Evolutionary conservation across 2,888 invertebrate genomes (phyloP), one percentile per base, ranked within the genome.

Genomic region (Cephus runcator): DNA sequence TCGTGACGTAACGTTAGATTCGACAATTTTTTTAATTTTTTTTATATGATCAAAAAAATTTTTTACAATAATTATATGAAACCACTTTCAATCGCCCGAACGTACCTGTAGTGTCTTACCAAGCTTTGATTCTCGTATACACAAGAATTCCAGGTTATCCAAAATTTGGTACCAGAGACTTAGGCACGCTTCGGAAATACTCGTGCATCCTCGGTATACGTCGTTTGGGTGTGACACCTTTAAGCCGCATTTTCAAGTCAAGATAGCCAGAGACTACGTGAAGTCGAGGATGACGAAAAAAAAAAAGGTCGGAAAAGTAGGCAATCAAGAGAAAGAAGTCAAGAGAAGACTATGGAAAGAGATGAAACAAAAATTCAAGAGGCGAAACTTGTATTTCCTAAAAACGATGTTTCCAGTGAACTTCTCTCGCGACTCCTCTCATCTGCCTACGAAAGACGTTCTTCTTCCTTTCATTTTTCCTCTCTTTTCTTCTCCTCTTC

Each of bases 351-450:
- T 31, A 71, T 73, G 34, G 34, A 30, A 77, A 34, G 36, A 35
- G 68, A 15, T 12, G 40, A 35, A 69, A 75, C 56, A 34, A 73
- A 79, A 73, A 11, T 12, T 71, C 33, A 77, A 69, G 75, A 78
- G 68, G 81, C 74, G 73, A 83, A 86, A 83, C 83, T 84, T 79
- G 85, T 87, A 87, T 87, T 87, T 86, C 85, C 85, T 85, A 84
- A 85, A 87, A 86, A 81, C 86, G 81, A 85, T 83, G 77, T 75
- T 73, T 75, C 78, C 71, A 12, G 71, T 56, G 23, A 31, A 31
- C 71, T 30, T 23, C 12, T 34, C n/a, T 12, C 23, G 31, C 71
- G 71, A 56, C 56, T 56, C 56, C 23, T 56, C 56, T 56, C 56
- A 9, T 56, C 56, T 56, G 9, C 56, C 56, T 56, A 56, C 56